These are phyloP conservation scores for Thalassophryne amazonica DNA, from an alignment of 2,797 vertebrate genomes.

Conservation along the genomic window DNA sequence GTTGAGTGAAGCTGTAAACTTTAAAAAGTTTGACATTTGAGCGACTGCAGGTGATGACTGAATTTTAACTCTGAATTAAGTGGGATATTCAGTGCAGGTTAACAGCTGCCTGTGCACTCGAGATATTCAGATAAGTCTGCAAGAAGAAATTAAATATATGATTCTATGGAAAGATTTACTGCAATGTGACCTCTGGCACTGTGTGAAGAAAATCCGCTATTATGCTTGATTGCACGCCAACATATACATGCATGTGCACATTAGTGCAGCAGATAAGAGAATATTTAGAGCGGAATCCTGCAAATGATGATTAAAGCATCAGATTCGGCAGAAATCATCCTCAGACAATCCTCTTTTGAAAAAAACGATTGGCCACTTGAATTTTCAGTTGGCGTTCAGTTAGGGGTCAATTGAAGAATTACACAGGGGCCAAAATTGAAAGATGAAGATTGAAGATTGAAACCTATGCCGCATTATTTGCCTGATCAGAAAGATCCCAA, in stretches of 20 bases:
- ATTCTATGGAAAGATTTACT: constrained; percentile 17
- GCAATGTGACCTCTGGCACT: constrained; percentile 7
- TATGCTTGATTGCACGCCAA: background rate
- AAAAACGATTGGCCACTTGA: too few species aligned
- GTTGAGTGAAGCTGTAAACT: background rate
- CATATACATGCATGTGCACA: constrained; percentile 1
- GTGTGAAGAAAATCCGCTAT: constrained; percentile 9
- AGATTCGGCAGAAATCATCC: too few species aligned
- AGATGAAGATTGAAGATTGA: too few species aligned
- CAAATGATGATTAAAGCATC: too few species aligned
- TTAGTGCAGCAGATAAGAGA: too few species aligned
- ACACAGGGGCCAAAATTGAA: too few species aligned
- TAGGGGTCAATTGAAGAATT: too few species aligned
- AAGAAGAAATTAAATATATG: constrained; percentile 5
- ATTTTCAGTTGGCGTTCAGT: too few species aligned
- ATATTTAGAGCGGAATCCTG: too few species aligned
- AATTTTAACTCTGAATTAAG: background rate
- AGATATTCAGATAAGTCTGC: constrained; percentile 8
- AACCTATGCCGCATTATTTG: too few species aligned
- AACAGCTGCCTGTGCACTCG: background rate
- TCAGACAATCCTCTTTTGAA: too few species aligned
- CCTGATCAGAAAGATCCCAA: too few species aligned
- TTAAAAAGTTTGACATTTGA: background rate
- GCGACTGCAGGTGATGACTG: background rate
- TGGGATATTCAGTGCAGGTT: background rate